Conservation (phyloP, 2,888 invertebrate genomes). For the Stegana nigrithorax region DNA sequence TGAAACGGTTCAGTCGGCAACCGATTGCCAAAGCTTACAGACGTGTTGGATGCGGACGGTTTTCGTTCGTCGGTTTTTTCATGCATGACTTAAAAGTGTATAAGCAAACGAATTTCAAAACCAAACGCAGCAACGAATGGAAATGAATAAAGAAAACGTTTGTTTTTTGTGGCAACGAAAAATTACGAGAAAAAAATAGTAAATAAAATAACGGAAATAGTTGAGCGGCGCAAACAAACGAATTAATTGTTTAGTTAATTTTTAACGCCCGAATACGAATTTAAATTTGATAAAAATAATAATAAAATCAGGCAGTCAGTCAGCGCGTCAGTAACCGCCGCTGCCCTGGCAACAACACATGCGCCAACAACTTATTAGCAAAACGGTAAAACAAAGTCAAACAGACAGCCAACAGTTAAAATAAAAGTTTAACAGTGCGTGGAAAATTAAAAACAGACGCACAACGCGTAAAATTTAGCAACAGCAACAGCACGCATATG, state of each 20-base stretch:
- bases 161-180: constrained; percentile 8
- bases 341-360: too few species aligned
- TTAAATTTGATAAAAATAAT: too few species aligned
- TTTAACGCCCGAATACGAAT: too few species aligned
- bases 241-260: constrained; percentile 21
- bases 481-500: background rate
- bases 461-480: background rate
- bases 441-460: background rate
- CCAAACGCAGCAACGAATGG: constrained; percentile 39
- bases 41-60: too few species aligned
- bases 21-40: too few species aligned
- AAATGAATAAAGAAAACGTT: constrained; percentile 33
- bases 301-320: too few species aligned
- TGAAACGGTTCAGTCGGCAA: too few species aligned
- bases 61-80: constrained; percentile 1
- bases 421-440: background rate
- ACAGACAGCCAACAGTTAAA: background rate
- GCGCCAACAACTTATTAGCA: background rate
- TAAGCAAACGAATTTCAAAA: constrained; percentile 53
- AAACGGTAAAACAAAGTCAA: background rate
- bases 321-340: too few species aligned
- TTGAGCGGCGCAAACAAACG: too few species aligned
- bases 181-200: constrained; percentile 36
- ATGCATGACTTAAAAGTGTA: too few species aligned
- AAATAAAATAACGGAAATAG: too few species aligned